phyloP scores from a whole-genome alignment of 2,797 vertebrate genomes.

The Eurystomus glaucurus region DNA sequence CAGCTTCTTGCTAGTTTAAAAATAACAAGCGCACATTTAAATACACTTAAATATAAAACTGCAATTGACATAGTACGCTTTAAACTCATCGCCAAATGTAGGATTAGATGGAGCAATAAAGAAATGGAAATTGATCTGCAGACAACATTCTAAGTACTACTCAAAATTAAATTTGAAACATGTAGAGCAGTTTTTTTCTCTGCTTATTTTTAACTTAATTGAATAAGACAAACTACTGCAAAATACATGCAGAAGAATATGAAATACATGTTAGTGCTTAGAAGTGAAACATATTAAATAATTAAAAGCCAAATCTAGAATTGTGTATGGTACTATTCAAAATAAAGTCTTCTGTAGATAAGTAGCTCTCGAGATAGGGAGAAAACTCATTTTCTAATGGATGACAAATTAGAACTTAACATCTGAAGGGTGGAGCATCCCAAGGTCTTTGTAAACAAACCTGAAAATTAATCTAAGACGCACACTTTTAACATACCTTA shows the following conservation, averaged over 20 bases:
- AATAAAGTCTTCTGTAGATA: not conserved
- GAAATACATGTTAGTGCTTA: not conserved
- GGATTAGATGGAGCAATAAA: not conserved
- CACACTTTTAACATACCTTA: not conserved
- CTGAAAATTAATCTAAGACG: not conserved
- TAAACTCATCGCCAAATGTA: not conserved
- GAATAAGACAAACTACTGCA: not conserved
- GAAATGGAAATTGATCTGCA: not conserved
- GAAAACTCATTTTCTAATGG: not conserved
- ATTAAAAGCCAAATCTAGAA: not conserved
- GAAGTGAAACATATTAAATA: not conserved
- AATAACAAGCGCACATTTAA: not conserved
- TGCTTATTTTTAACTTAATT: not conserved
- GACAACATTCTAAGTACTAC: not conserved
- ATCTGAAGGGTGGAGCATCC: not conserved
- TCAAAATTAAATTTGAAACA: not conserved
- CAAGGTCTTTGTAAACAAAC: not conserved
- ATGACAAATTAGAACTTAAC: not conserved
- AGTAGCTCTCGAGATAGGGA: not conserved
- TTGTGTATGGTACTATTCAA: not conserved
- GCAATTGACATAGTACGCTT: not conserved
- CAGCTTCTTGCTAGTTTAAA: slow-evolving; percentile 83
- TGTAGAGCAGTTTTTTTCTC: fast-evolving
- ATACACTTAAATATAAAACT: not conserved
- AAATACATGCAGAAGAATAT: not conserved